A percentile compares a stretch with the other conserved stretches of the same genome.
These are phyloP conservation scores for Trichogramma dendrolimi DNA, from an alignment of 2,888 invertebrate species.

Conservation along the genomic window DNA sequence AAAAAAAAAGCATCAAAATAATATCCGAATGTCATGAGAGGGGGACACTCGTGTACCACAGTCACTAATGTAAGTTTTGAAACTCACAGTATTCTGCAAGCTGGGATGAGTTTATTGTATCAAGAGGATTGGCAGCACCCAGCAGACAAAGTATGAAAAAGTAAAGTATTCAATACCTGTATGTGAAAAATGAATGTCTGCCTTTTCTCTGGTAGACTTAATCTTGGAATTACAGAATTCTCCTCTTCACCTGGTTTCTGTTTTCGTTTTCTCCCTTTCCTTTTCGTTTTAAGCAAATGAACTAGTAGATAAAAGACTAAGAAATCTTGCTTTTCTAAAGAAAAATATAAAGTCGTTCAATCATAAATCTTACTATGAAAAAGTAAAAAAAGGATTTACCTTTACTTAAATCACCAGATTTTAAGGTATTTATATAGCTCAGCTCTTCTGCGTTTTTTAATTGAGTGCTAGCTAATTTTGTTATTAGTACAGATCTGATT, in stretches of 20 bases:
- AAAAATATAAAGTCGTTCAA: conserved; percentile 1
- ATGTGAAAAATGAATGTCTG: conserved; percentile 1
- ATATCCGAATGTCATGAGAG: no score
- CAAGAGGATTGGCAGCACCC: not conserved
- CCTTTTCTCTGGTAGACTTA: conserved; percentile 1
- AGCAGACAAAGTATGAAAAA: not conserved
- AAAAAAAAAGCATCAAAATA: no score
- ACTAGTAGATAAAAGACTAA: conserved; percentile 13
- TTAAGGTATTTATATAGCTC: not conserved
- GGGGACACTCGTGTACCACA: no score
- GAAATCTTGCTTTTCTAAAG: conserved; percentile 20
- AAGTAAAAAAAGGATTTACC: no score
- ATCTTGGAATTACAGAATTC: not conserved
- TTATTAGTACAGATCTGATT: no score
- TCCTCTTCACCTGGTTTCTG: no score
- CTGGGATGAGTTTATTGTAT: not conserved
- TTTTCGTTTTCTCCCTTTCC: conserved; percentile 16
- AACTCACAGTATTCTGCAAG: not conserved
- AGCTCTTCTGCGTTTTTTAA: not conserved
- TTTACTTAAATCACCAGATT: not conserved
- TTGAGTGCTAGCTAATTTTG: no score
- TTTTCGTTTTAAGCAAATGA: conserved; percentile 13
- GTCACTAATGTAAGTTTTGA: not conserved
- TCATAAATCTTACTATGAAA: not conserved
- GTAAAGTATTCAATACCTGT: no score